phyloP scores from a whole-genome alignment of 2,113 vertebrate genomes.

The Callipepla squamata region DNA sequence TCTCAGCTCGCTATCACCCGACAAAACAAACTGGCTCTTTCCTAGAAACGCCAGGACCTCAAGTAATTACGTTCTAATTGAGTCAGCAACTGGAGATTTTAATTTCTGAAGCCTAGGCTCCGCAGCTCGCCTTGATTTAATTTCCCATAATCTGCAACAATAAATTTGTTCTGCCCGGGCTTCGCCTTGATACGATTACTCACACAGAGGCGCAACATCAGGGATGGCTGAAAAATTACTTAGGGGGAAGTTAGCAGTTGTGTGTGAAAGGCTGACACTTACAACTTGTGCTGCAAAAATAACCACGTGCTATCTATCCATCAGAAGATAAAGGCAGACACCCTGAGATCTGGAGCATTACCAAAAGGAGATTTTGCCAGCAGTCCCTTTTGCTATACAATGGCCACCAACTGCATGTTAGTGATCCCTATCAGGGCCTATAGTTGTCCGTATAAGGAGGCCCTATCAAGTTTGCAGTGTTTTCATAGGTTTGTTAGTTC shows the following conservation, averaged over 20 bases:
- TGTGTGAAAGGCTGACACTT: neutral
- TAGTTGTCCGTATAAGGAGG: neutral
- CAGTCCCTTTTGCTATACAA: neutral
- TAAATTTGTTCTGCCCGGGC: neutral
- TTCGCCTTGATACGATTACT: neutral
- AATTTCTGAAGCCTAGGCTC: neutral
- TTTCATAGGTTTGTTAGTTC: neutral
- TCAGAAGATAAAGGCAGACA: neutral
- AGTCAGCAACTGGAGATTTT: slow-evolving; percentile 9
- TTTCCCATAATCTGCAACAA: slow-evolving; percentile 16
- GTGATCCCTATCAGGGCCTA: neutral
- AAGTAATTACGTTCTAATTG: slow-evolving; percentile 15
- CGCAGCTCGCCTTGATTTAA: slow-evolving; percentile 18
- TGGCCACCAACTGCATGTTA: neutral
- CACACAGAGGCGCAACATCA: neutral
- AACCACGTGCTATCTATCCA: neutral
- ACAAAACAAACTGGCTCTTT: neutral
- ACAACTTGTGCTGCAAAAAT: neutral
- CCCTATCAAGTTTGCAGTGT: neutral
- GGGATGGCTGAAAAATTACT: neutral
- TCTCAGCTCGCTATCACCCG: neutral
- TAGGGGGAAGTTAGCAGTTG: neutral
- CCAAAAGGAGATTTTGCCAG: neutral
- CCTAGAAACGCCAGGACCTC: neutral
- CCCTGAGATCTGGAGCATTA: neutral